These are phyloP conservation scores for Microplitis mediator DNA, from an alignment of 1,140 invertebrate species.

Conservation along the genomic window DNA sequence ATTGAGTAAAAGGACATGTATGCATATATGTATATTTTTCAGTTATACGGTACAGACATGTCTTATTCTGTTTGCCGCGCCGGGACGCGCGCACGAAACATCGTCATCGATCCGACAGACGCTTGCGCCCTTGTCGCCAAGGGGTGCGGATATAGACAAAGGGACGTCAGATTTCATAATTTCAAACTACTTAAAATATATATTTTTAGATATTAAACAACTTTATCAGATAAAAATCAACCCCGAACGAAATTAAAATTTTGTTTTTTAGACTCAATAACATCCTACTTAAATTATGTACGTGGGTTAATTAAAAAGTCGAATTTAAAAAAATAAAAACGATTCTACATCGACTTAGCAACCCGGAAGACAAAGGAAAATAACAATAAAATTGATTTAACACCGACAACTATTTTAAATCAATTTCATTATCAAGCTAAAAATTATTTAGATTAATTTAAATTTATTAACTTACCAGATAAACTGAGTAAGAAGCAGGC, in stretches of 20 bases:
- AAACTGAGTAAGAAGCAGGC: slow-evolving; percentile 38
- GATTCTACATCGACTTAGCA: background rate
- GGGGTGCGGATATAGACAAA: slow-evolving; percentile 6
- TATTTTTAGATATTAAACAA: background rate
- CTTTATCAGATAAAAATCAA: background rate
- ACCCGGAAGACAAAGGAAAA: slow-evolving; percentile 13
- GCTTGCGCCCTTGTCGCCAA: background rate
- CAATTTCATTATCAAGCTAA: background rate
- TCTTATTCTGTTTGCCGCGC: background rate
- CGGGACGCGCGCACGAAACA: slow-evolving; percentile 16
- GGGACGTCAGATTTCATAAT: background rate
- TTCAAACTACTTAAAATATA: background rate
- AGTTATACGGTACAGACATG: too few species aligned
- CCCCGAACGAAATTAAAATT: background rate
- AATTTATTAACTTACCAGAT: slow-evolving; percentile 40
- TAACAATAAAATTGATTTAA: background rate
- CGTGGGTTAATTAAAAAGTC: background rate
- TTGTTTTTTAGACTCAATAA: too few species aligned
- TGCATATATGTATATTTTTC: too few species aligned
- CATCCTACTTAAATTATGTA: too few species aligned
- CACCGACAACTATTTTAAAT: too few species aligned
- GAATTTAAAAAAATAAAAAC: background rate
- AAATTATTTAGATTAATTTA: background rate
- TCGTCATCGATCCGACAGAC: slow-evolving; percentile 26
- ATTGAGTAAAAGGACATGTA: too few species aligned